These are phyloP conservation scores for Sycophila sp. DNA, from an alignment of 1,140 invertebrate species.

Conservation along the genomic window DNA sequence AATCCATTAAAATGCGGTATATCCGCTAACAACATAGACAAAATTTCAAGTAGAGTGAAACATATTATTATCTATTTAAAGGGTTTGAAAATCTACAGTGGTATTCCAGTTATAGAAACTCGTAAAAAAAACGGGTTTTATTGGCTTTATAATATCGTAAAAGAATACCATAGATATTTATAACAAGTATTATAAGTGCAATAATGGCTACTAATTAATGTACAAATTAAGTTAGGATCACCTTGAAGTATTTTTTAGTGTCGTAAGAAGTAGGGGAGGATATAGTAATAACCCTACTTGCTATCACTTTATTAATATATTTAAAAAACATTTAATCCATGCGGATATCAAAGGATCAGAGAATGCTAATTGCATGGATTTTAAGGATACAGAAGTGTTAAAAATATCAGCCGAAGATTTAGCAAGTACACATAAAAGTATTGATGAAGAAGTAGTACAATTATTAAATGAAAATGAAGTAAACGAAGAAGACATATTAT, in stretches of 20 bases:
- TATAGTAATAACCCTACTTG: not conserved
- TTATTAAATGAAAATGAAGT: not conserved
- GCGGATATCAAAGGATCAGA: not conserved
- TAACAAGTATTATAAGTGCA: not conserved
- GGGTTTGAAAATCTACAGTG: constrained; percentile 2
- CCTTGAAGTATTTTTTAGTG: not conserved
- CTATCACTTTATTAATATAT: not conserved
- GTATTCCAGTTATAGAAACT: constrained; percentile 15
- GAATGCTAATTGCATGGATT: constrained; percentile 18
- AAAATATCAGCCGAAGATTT: not conserved
- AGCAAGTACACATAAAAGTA: not conserved
- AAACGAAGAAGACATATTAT: not conserved
- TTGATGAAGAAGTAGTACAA: not conserved
- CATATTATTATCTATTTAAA: constrained; percentile 24
- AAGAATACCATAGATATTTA: constrained; percentile 36
- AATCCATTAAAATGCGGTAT: constrained; percentile 28
- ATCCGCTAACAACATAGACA: constrained; percentile 24
- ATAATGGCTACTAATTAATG: not conserved
- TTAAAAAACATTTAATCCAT: not conserved
- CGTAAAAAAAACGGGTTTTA: constrained; percentile 44
- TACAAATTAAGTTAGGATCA: constrained; percentile 20
- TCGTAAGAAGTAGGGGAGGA: not conserved
- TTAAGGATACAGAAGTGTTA: constrained; percentile 12
- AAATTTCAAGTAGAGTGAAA: not conserved
- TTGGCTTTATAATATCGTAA: constrained; percentile 42